Evolutionary conservation across 1,140 invertebrate species (phyloP), one percentile per base, ranked within the genome.

Genomic region (Camponotus floridanus): DNA sequence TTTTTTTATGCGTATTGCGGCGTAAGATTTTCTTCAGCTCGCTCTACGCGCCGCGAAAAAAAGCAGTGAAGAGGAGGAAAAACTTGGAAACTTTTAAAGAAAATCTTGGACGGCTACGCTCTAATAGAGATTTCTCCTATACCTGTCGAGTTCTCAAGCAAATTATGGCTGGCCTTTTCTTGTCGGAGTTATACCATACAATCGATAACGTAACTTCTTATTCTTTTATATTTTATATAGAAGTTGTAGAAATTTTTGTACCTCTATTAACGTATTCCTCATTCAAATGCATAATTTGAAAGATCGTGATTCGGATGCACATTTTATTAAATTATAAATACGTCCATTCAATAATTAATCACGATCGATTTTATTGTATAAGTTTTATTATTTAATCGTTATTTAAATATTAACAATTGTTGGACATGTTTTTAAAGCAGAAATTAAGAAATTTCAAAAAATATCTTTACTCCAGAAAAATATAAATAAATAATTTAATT

Each of bases 71-170:
- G 13, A 62, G 59, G 65, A 55, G 36, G 36, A 33, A 70, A 83
- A 83, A 45, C 64, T 83, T 1, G 21, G 9, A 45, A 86, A n/a
- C 73, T 74, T 71, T 64, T n/a, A 36, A 61, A 64, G 68, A 70
- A 86, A 83, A 57, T 71, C 45, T 62, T 31, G n/a, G 2, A 9
- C 57, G 45, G 11, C 26, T 21, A 62, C 55, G 80, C 18, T 80
- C 42, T 85, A 85, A 85, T 78, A 78, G 65, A 65, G 59, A 18
- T 78, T 76, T 76, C 36, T 70, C 8, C 55, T 45, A 45, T 45
- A 15, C 36, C 26, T 42, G 31, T 68, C 33, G 48, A 51, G 33
- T 85, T 65, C 7, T 42, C 59, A 57, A 85, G 73, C 76, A 85
- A 85, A 85, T 85, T 85, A 85, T 59, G 45, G 21, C 13, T 11